Evolutionary conservation across 2,797 vertebrate genomes (phyloP).

Genomic region (Pseudochirops corinnae): DNA sequence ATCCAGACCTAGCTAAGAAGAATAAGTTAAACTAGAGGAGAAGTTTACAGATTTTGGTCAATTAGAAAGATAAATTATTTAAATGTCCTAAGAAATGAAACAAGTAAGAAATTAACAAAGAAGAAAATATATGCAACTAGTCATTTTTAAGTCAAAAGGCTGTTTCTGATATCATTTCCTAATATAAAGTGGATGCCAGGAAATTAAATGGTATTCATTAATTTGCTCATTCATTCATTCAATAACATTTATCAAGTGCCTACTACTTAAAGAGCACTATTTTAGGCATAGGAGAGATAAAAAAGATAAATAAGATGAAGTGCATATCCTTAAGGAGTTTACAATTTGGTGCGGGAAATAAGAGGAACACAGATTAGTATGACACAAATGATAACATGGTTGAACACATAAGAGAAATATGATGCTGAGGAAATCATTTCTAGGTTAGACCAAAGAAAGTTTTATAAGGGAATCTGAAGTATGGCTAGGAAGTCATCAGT

Average conservation of each 20-base stretch:
- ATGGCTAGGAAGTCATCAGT: background rate
- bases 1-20: background rate
- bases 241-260: background rate
- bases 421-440: background rate
- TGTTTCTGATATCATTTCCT: background rate
- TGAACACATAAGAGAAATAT: background rate
- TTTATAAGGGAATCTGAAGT: background rate
- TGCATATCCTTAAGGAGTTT: background rate
- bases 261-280: background rate
- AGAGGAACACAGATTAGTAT: background rate
- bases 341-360: background rate
- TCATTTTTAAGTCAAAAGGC: background rate
- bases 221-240: background rate
- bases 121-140: background rate
- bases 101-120: background rate
- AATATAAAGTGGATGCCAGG: background rate
- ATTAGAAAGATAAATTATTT: background rate
- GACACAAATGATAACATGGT: background rate
- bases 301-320: background rate
- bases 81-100: background rate
- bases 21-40: background rate
- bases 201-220: background rate
- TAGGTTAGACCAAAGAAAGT: background rate
- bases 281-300: background rate
- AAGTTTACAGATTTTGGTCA: slow-evolving; percentile 11